Conservation (phyloP, 2,888 invertebrate genomes). For the Cactoblastis cactorum region DNA sequence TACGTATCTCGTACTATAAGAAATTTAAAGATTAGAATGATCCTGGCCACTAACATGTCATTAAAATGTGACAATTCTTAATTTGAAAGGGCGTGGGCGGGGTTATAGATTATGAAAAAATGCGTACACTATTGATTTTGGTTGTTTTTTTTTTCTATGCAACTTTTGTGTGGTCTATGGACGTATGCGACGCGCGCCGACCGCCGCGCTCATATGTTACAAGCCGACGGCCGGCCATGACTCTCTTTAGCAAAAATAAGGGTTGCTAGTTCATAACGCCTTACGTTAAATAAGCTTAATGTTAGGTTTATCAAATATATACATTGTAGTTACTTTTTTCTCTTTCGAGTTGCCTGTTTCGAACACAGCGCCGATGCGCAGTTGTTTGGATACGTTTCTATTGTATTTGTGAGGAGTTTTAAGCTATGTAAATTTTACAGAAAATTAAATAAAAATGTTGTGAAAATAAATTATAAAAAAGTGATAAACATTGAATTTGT, state of each 20-base stretch:
- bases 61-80: background rate
- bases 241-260: conserved; percentile 58
- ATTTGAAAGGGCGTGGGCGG: too few species aligned
- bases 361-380: conserved; percentile 42
- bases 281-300: conserved; percentile 65
- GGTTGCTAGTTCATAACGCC: conserved; percentile 58
- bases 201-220: conserved; percentile 67
- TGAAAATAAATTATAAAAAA: conserved; percentile 79
- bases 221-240: conserved; percentile 57
- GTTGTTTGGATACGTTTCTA: conserved; percentile 64
- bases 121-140: background rate
- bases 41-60: background rate
- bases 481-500: conserved; percentile 68
- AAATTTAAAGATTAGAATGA: too few species aligned
- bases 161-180: conserved; percentile 16
- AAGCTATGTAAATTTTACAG: conserved; percentile 80
- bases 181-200: conserved; percentile 40
- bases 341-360: conserved; percentile 69
- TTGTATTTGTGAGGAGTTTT: conserved; percentile 76
- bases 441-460: conserved; percentile 77
- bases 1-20: too few species aligned
- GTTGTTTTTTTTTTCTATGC: background rate
- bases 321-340: conserved; percentile 54
- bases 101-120: background rate
- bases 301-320: conserved; percentile 64